Percentiles rank a stretch among this genome's conserved stretches.
Conservation (phyloP, 2,113 vertebrate genomes). For the Monarcha castaneiventris region DNA sequence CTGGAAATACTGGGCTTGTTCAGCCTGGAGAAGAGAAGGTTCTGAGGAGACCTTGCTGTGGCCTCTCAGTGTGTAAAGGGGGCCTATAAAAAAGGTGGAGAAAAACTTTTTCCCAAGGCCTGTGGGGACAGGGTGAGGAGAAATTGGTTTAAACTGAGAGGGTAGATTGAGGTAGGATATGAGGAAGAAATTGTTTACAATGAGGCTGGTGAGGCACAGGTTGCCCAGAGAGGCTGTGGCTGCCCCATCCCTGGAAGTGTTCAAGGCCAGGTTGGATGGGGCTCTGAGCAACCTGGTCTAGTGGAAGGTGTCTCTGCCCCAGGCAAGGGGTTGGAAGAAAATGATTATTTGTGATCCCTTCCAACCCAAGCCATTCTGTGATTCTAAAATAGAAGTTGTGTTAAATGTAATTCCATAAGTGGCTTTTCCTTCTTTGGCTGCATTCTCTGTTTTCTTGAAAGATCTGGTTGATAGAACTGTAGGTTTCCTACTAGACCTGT, state of each 20-base stretch:
- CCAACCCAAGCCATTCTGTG: neutral
- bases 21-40: neutral
- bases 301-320: neutral
- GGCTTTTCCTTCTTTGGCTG: neutral
- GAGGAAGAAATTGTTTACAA: neutral
- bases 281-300: neutral
- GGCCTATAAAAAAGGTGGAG: neutral
- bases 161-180: neutral
- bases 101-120: neutral
- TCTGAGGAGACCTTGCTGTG: neutral
- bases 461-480: neutral
- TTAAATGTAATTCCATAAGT: neutral
- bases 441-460: neutral
- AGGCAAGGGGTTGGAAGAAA: neutral
- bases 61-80: neutral
- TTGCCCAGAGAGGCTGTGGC: neutral
- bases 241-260: neutral
- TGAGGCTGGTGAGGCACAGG: neutral
- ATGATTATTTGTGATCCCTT: neutral
- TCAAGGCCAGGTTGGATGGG: neutral
- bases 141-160: neutral
- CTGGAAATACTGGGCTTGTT: neutral
- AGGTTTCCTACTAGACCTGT: neutral
- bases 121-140: neutral
- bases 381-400: neutral